A percentile compares a stretch with the other conserved stretches of the same genome.
phyloP scores from a whole-genome alignment of 2,888 invertebrate genomes.

The Drosophila sordidula region DNA sequence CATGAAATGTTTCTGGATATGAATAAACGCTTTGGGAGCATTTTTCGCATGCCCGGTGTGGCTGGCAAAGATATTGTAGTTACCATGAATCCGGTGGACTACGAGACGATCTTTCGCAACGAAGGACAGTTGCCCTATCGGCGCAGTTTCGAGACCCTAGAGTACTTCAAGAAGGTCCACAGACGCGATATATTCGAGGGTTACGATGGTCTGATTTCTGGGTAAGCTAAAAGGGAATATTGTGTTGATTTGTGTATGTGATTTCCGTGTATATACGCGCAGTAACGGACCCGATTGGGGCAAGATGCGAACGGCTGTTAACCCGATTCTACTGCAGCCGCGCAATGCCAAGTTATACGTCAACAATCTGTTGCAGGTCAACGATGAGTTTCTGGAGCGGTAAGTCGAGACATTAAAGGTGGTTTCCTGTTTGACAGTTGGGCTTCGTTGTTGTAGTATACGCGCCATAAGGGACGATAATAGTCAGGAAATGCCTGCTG shows the following conservation, averaged over 20 bases:
- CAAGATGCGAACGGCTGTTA: conserved; percentile 88
- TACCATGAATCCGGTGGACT: conserved; percentile 86
- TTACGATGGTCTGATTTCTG: conserved; percentile 63
- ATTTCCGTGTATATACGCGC: background rate
- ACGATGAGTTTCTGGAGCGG: conserved; percentile 83
- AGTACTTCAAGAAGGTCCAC: conserved; percentile 82
- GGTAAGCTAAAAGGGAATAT: conserved; percentile 41
- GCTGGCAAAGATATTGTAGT: conserved; percentile 81
- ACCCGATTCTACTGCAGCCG: conserved; percentile 89
- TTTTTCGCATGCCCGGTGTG: conserved; percentile 84
- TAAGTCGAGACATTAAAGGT: conserved; percentile 21
- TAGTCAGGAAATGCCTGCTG: conserved; percentile 83
- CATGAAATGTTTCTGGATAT: conserved; percentile 64
- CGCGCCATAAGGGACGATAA: conserved; percentile 74
- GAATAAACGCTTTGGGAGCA: conserved; percentile 81
- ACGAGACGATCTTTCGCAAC: conserved; percentile 85
- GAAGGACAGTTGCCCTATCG: conserved; percentile 86
- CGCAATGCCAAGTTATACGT: conserved; percentile 86
- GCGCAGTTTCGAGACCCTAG: conserved; percentile 83
- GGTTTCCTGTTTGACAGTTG: background rate
- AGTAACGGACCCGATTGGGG: conserved; percentile 89
- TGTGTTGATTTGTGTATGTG: accelerated
- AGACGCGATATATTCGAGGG: conserved; percentile 64
- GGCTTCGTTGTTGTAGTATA: conserved; percentile 76
- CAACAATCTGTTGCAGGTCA: conserved; percentile 86